Evolutionary conservation across 2,113 vertebrate genomes (phyloP).

Genomic region (Pollimyrus isidori): DNA sequence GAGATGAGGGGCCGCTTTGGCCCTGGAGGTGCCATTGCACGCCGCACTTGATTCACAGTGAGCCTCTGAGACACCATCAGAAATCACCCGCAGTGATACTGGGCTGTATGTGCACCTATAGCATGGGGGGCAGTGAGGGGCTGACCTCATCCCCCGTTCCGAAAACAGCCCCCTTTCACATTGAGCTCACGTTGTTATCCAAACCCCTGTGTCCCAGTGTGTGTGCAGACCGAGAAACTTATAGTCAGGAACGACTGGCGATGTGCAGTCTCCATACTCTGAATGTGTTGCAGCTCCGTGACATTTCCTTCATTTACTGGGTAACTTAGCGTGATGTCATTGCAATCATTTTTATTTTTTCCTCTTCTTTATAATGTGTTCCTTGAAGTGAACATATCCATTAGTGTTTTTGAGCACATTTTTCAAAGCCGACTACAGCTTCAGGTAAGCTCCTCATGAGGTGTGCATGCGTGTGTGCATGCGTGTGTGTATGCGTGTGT

Average conservation of each 20-base stretch:
- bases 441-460: background rate
- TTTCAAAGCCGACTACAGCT: background rate
- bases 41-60: background rate
- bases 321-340: conserved; percentile 2
- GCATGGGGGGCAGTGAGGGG: background rate
- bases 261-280: background rate
- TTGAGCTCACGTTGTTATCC: background rate
- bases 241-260: background rate
- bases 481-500: too few relatives aligned
- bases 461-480: too few relatives aligned
- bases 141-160: background rate
- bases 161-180: background rate
- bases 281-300: conserved; percentile 7
- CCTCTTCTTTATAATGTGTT: background rate
- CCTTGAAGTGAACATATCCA: background rate
- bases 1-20: conserved; percentile 15
- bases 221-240: background rate
- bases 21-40: background rate
- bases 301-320: background rate
- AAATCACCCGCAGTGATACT: background rate
- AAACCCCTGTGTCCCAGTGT: background rate
- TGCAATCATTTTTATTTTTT: background rate
- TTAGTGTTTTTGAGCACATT: background rate
- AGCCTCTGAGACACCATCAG: background rate
- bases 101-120: background rate